Conservation (phyloP, 2,888 invertebrate species). For the Carterocephalus palaemon region DNA sequence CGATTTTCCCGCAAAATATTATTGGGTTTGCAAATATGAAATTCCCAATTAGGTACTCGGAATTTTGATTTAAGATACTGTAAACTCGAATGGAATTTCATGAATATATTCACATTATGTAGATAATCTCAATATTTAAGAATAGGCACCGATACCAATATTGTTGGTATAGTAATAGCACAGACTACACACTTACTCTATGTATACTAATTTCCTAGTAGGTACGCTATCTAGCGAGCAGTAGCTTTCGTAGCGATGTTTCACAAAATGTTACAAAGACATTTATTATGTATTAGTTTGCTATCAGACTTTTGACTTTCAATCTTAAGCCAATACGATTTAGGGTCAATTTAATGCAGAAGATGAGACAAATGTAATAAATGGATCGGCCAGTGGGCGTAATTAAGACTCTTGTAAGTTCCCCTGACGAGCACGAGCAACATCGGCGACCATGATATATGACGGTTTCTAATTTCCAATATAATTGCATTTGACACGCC, state of each 20-base stretch:
- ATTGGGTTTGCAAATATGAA: no score
- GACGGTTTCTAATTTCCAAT: conserved; percentile 39
- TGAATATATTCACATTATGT: no score
- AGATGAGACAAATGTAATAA: conserved; percentile 24
- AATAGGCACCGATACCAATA: no score
- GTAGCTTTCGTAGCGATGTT: conserved; percentile 10
- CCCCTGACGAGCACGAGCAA: conserved; percentile 33
- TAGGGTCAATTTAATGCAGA: not conserved
- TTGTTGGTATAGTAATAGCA: no score
- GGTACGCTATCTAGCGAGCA: conserved; percentile 8
- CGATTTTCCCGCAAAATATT: no score
- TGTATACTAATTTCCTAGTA: no score
- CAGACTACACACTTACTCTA: no score
- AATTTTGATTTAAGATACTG: no score
- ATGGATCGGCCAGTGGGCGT: conserved; percentile 28
- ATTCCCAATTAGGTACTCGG: no score
- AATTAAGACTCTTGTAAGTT: conserved; percentile 29
- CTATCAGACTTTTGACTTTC: not conserved
- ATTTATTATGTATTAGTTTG: not conserved
- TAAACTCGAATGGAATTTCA: no score
- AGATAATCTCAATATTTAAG: no score
- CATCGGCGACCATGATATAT: conserved; percentile 34
- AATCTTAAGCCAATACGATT: not conserved
- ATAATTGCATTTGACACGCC: conserved; percentile 33
- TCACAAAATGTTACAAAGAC: conserved; percentile 7